Evolutionary conservation across 2,113 vertebrate species (phyloP).

Genomic region (Nanorana parkeri): DNA sequence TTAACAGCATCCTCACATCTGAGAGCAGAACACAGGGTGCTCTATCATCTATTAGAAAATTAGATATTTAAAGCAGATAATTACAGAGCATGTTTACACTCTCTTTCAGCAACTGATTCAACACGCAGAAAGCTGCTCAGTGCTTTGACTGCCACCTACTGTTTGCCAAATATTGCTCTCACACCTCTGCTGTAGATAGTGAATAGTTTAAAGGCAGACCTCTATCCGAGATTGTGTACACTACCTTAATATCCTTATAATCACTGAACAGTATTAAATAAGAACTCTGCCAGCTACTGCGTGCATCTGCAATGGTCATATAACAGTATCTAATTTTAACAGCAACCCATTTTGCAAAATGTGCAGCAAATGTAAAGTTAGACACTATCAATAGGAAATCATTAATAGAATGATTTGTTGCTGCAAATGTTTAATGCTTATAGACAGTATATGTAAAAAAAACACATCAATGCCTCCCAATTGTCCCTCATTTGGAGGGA

Average conservation of each 20-base stretch:
- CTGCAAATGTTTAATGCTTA: too few species aligned
- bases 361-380: too few species aligned
- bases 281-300: too few species aligned
- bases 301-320: too few species aligned
- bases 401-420: too few species aligned
- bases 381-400: too few species aligned
- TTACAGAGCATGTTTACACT: slow-evolving; percentile 53
- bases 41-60: slow-evolving; percentile 63
- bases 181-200: background rate
- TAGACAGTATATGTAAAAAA: too few species aligned
- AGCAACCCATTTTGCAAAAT: too few species aligned
- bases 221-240: background rate
- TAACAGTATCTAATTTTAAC: too few species aligned
- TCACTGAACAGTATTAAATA: too few species aligned
- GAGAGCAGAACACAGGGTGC: slow-evolving; percentile 53
- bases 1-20: slow-evolving; percentile 32
- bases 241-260: background rate
- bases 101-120: slow-evolving; percentile 32
- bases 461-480: too few species aligned
- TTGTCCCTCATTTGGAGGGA: too few species aligned
- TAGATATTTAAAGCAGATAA: slow-evolving; percentile 63
- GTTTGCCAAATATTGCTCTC: slow-evolving; percentile 50
- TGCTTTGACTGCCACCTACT: slow-evolving; percentile 79
- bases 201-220: background rate
- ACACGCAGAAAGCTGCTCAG: slow-evolving; percentile 66